Percentiles rank a stretch among this genome's conserved stretches.
phyloP scores from a whole-genome alignment of 2,888 invertebrate species.

The Apamea monoglypha region DNA sequence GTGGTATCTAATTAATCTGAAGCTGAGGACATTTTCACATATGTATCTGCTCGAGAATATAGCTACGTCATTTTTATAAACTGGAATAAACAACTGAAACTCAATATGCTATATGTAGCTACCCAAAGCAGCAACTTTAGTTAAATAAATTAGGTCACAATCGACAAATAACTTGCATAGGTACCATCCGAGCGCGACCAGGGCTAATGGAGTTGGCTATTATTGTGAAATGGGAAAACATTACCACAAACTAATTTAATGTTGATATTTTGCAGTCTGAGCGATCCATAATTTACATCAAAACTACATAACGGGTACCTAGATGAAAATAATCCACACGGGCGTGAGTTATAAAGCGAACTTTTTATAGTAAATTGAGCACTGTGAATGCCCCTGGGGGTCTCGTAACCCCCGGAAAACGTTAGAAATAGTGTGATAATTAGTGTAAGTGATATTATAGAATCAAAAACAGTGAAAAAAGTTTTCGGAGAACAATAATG shows the following conservation, averaged over 20 bases:
- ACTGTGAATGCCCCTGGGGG: conserved; percentile 6
- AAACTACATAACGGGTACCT: background rate
- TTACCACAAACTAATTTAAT: conserved; percentile 27
- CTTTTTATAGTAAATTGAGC: conserved; percentile 13
- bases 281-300: background rate
- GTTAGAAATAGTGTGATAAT: no score
- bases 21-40: conserved; percentile 6
- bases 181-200: conserved; percentile 40
- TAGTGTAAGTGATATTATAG: conserved; percentile 6
- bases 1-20: conserved; percentile 19
- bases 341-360: conserved; percentile 16
- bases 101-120: conserved; percentile 23
- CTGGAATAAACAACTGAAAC: conserved; percentile 20
- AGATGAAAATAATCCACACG: conserved; percentile 2
- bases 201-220: conserved; percentile 54
- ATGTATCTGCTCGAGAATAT: background rate
- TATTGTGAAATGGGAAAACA: conserved; percentile 46
- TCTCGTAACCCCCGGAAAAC: conserved; percentile 9
- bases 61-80: background rate
- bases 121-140: conserved; percentile 33
- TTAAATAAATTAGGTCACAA: conserved; percentile 60
- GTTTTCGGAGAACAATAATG: no score
- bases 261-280: background rate
- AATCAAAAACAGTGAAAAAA: background rate
- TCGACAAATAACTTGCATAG: conserved; percentile 56